Base-by-base conservation (phyloP, 2,113 vertebrate species). In the Oceanites oceanicus region DNA sequence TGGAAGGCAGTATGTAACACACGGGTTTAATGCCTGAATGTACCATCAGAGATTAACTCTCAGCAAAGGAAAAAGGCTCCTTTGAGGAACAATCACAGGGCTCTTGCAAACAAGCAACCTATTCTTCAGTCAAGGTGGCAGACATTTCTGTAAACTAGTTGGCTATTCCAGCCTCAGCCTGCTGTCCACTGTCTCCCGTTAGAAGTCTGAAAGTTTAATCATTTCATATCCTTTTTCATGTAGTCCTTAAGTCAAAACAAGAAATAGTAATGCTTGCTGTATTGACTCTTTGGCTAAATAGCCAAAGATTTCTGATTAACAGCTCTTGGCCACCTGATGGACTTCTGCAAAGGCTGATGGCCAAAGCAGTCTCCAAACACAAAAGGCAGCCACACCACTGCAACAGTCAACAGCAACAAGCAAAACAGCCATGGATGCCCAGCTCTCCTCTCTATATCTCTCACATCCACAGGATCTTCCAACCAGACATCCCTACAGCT, bases 1-100 rank as follows among this genome's bases (percentile, higher is more conserved):
- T 19, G 49, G 55, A 92, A 79, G 32, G n/a, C 3, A 47, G 23
- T 0, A 61, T 1, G 1, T 2, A 65, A 55, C 9, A 59, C 4
- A 44, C 2, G 36, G 22, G 8, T 85, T 84, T 16, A 61, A 45
- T 11, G 22, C 13, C 27, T 27, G 12, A 75, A 40, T 2, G 70
- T 10, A 77, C 34, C 29, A 61, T 42, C 30, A 86, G 44, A 76
- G 66, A 61, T 16, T 5, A 78, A 61, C 16, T 18, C 29, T 65
- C 49, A 44, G 56, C 58, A 68, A 50, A 70, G 49, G 40, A 63
- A 84, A 70, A 88, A 26, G 15, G 32, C 55, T 86, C 85, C 76
- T 27, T 2, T 4, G 45, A 55, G 38, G 17, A 89, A 56, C 21
- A 71, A 47, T 21, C 32, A 58, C 42, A 90, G 23, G 23, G 42